A percentile compares a stretch with the other conserved stretches of the same genome.
These are phyloP conservation scores for Stenurella melanura DNA, from an alignment of 2,888 invertebrate species.

Conservation along the genomic window DNA sequence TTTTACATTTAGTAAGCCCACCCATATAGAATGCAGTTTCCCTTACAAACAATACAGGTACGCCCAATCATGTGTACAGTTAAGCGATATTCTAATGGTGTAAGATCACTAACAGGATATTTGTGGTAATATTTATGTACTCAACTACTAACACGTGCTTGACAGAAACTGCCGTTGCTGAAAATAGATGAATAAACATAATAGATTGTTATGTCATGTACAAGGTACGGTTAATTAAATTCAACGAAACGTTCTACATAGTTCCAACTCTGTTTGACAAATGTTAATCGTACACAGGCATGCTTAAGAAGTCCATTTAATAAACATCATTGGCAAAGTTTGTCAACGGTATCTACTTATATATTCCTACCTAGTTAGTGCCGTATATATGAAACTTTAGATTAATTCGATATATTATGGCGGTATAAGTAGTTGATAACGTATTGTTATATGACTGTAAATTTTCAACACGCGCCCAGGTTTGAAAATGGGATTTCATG, in stretches of 20 bases:
- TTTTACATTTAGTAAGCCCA: no score
- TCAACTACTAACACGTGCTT: neutral
- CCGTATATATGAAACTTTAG: neutral
- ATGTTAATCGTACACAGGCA: neutral
- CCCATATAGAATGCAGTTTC: no score
- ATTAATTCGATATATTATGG: no score
- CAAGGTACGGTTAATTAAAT: constrained; percentile 13
- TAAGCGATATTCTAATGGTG: no score
- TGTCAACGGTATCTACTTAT: neutral
- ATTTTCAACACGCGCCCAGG: no score
- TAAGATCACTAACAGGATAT: no score
- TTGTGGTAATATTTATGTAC: no score
- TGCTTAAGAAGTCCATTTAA: neutral
- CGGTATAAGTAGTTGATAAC: no score
- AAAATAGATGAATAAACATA: constrained; percentile 10
- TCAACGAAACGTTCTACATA: constrained; percentile 10
- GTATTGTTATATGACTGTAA: no score
- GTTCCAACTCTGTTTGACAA: neutral
- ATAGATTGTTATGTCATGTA: constrained; percentile 8
- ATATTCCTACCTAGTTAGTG: neutral
- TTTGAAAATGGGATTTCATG: no score
- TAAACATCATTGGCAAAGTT: neutral
- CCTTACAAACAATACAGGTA: no score
- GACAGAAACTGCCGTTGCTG: neutral
- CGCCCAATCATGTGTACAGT: no score